Conservation (phyloP, 2,797 vertebrate genomes). For the Vireo griseus region DNA sequence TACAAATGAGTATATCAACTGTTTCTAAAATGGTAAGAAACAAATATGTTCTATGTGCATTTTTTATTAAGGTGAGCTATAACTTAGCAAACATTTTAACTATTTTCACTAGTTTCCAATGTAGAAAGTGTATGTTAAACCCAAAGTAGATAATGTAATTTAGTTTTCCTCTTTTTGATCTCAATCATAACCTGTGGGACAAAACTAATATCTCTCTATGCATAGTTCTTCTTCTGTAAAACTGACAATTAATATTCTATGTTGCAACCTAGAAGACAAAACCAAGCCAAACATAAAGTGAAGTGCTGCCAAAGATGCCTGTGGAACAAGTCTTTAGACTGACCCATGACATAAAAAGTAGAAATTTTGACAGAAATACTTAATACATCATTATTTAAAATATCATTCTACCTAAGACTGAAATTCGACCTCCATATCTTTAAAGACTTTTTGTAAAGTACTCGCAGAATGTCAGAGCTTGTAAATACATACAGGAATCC, state of each 20-base stretch:
- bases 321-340: background rate
- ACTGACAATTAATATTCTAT: background rate
- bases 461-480: background rate
- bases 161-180: background rate
- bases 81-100: conserved; percentile 24
- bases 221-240: background rate
- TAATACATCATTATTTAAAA: background rate
- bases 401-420: background rate
- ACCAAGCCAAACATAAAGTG: background rate
- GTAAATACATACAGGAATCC: background rate
- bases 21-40: conserved; percentile 53
- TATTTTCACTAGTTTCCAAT: background rate
- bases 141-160: background rate
- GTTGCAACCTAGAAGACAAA: background rate
- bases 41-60: background rate
- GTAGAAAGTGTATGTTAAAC: background rate
- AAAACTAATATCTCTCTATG: background rate
- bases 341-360: background rate
- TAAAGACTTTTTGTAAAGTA: background rate
- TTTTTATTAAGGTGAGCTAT: background rate
- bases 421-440: background rate
- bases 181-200: background rate
- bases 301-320: background rate
- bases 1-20: conserved; percentile 55
- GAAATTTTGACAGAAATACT: background rate